A percentile compares a stretch with the other conserved stretches of the same genome.
Conservation (phyloP, 2,113 vertebrate species). For the Siniperca knerii region DNA sequence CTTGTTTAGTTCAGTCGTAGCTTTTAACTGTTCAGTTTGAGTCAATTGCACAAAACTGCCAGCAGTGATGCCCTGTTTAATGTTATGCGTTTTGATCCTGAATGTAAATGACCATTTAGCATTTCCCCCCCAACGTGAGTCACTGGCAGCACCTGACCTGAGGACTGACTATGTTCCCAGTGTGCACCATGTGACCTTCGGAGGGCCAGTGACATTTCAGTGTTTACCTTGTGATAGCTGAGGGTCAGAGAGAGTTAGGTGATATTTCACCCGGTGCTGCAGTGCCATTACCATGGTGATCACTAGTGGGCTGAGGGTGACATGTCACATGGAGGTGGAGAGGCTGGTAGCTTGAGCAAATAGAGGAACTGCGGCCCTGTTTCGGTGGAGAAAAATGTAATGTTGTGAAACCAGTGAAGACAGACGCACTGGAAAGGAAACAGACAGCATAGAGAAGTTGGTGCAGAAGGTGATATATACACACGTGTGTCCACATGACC, state of each 20-base stretch:
- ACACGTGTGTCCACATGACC: background rate
- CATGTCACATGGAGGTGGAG: slow-evolving; percentile 45
- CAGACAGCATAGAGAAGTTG: slow-evolving; percentile 39
- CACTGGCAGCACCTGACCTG: slow-evolving; percentile 34
- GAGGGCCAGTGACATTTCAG: slow-evolving; percentile 58
- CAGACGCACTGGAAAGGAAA: slow-evolving; percentile 22
- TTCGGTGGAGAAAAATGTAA: slow-evolving; percentile 27
- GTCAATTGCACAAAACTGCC: background rate
- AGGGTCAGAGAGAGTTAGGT: slow-evolving; percentile 38
- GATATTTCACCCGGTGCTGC: slow-evolving; percentile 46
- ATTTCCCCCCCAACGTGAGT: slow-evolving; percentile 36
- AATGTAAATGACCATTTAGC: slow-evolving; percentile 49
- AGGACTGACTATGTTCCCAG: background rate
- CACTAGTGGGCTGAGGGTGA: slow-evolving; percentile 20
- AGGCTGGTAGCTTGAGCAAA: slow-evolving; percentile 21
- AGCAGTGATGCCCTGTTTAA: slow-evolving; percentile 8
- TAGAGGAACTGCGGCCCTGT: slow-evolving; percentile 56
- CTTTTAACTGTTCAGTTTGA: background rate
- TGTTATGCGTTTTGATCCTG: slow-evolving; percentile 42
- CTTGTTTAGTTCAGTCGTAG: background rate
- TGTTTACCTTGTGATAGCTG: slow-evolving; percentile 53
- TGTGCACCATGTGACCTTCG: slow-evolving; percentile 41
- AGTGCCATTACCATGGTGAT: slow-evolving; percentile 39
- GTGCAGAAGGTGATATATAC: slow-evolving; percentile 31
- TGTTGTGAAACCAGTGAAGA: slow-evolving; percentile 58